Evolutionary conservation across 2,113 vertebrate genomes (phyloP).

Genomic region (Spermophilus dauricus): DNA sequence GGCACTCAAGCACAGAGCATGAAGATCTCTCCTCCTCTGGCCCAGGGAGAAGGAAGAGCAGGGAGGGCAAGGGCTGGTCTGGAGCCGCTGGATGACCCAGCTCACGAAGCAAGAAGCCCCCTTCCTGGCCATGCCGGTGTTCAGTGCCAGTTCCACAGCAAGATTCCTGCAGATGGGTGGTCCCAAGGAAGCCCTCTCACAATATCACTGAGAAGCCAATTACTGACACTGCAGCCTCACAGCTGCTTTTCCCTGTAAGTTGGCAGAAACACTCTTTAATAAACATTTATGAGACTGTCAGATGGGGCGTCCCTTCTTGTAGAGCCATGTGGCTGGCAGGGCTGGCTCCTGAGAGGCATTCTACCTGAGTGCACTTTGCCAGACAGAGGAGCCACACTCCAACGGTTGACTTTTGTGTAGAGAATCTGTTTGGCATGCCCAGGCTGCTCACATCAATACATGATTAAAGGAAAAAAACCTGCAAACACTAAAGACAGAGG

Average conservation of each 20-base stretch:
- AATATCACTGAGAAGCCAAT: slow-evolving; percentile 89
- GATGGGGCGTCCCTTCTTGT: slow-evolving; percentile 73
- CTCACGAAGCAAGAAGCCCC: fast-evolving
- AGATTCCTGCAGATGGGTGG: slow-evolving; percentile 66
- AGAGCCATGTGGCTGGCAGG: slow-evolving; percentile 80
- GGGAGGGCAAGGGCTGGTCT: background rate
- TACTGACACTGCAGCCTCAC: slow-evolving; percentile 72
- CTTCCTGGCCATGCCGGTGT: background rate
- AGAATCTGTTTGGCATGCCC: slow-evolving; percentile 92
- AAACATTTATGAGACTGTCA: slow-evolving; percentile 85
- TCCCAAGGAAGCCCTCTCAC: slow-evolving; percentile 84
- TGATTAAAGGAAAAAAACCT: slow-evolving; percentile 87
- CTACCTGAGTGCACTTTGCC: slow-evolving; percentile 87
- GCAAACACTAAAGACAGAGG: fast-evolving
- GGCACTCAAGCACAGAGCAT: background rate
- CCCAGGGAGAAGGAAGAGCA: background rate
- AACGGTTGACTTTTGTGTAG: slow-evolving; percentile 93
- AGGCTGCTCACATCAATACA: slow-evolving; percentile 89
- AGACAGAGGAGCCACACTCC: slow-evolving; percentile 91
- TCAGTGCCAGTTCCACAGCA: background rate
- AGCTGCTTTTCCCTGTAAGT: slow-evolving; percentile 87
- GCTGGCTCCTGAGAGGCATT: slow-evolving; percentile 81
- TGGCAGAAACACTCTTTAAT: slow-evolving; percentile 87
- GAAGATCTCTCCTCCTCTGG: background rate
- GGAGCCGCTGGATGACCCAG: fast-evolving